phyloP scores from a whole-genome alignment of 2,888 invertebrate species.

The Philereme vetulata region DNA sequence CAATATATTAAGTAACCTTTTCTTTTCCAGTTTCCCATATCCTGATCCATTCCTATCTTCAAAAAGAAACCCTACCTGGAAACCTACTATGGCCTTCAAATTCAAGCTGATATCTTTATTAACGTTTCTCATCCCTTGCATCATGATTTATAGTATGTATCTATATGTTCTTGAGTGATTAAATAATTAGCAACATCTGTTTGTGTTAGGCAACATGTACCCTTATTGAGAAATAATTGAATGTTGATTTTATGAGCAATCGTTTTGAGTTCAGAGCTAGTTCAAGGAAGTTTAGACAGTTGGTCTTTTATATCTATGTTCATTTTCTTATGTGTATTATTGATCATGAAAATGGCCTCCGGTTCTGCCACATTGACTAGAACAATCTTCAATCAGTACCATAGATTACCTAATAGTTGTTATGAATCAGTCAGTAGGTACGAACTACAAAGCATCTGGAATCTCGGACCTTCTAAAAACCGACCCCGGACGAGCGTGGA shows the following conservation, averaged over 20 bases:
- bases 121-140: constrained; percentile 44
- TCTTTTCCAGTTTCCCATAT: constrained; percentile 4
- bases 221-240: constrained; percentile 28
- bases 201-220: constrained; percentile 54
- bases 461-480: no score
- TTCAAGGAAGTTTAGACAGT: neutral
- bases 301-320: neutral
- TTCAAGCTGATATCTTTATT: constrained; percentile 48
- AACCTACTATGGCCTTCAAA: constrained; percentile 50
- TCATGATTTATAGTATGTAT: constrained; percentile 39
- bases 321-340: no score
- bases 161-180: constrained; percentile 55
- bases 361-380: no score
- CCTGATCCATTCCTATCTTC: constrained; percentile 23
- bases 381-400: no score
- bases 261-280: neutral
- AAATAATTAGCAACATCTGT: constrained; percentile 46
- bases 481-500: no score
- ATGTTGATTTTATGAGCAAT: neutral
- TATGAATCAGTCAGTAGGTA: no score
- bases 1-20: no score
- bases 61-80: constrained; percentile 12
- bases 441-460: no score
- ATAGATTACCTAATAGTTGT: no score
- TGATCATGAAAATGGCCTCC: no score